A percentile compares a stretch with the other conserved stretches of the same genome.
Conservation (phyloP, 1,140 invertebrate species). For the Anagrus nilaparvatae region DNA sequence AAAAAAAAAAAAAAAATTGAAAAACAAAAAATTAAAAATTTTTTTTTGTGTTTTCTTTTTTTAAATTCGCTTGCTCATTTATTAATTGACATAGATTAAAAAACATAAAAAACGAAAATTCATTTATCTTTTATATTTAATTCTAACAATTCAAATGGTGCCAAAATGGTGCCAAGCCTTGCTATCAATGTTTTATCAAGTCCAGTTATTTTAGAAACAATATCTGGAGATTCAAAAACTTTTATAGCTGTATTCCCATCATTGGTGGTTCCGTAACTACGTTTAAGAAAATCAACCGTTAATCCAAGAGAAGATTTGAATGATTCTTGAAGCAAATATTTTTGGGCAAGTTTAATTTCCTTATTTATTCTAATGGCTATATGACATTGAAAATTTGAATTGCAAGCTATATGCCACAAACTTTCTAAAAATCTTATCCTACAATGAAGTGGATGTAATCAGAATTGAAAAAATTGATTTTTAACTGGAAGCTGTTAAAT, state of each 20-base stretch:
- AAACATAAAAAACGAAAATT: too few relatives aligned
- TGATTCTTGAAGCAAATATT: not conserved
- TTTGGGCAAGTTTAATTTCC: too few relatives aligned
- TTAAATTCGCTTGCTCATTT: too few relatives aligned
- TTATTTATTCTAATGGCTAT: not conserved
- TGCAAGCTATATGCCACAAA: slow-evolving; percentile 14
- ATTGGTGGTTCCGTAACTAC: slow-evolving; percentile 16
- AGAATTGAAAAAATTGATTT: not conserved
- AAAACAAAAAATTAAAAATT: too few relatives aligned
- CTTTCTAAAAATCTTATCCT: slow-evolving; percentile 17
- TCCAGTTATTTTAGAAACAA: slow-evolving; percentile 6
- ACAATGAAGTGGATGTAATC: slow-evolving; percentile 13
- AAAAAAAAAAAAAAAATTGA: too few relatives aligned
- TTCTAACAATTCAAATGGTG: too few relatives aligned
- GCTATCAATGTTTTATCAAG: slow-evolving; percentile 10
- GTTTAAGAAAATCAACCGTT: slow-evolving; percentile 20
- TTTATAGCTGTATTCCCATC: slow-evolving; percentile 20
- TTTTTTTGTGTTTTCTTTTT: too few relatives aligned
- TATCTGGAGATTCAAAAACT: slow-evolving; percentile 15
- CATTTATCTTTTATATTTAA: too few relatives aligned
- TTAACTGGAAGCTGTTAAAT: not conserved
- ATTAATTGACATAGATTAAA: too few relatives aligned
- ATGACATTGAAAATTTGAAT: slow-evolving; percentile 5
- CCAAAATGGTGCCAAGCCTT: slow-evolving; percentile 4
- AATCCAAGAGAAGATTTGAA: not conserved